A percentile compares a stretch with the other conserved stretches of the same genome.
Evolutionary conservation across 2,113 vertebrate genomes (phyloP).

Genomic region (Oreochromis tanganicae): DNA sequence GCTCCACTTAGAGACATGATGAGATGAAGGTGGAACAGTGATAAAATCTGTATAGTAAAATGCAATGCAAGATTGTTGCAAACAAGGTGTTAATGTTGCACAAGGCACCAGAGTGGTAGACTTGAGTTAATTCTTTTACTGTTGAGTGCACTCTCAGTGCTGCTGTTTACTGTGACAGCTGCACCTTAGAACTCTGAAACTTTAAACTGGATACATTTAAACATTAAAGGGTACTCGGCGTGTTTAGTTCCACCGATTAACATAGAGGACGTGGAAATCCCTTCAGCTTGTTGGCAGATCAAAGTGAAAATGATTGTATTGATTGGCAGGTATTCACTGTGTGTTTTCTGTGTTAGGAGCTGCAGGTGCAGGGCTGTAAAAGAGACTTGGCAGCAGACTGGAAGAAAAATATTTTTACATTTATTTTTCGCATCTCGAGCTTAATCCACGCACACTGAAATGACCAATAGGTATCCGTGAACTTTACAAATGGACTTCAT

Average conservation of each 20-base stretch:
- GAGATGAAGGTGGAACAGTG: neutral
- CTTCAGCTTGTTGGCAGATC: neutral
- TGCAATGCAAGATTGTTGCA: neutral
- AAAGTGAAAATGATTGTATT: neutral
- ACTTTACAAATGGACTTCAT: neutral
- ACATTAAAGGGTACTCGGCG: neutral
- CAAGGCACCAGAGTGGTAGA: neutral
- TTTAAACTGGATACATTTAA: neutral
- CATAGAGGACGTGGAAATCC: rapidly evolving
- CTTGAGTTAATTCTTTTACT: neutral
- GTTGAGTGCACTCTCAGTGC: neutral
- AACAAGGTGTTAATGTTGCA: neutral
- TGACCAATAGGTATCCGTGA: neutral
- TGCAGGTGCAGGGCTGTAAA: neutral
- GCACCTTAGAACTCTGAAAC: neutral
- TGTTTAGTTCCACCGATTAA: neutral
- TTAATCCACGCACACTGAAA: neutral
- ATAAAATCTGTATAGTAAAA: neutral
- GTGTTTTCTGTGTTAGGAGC: neutral
- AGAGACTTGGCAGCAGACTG: rapidly evolving
- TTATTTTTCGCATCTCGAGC: neutral
- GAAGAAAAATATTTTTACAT: neutral
- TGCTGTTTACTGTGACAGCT: neutral
- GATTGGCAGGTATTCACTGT: neutral
- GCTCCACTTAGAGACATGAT: neutral